phyloP scores from a whole-genome alignment of 1,140 invertebrate genomes.

The Palaemon carinicauda region DNA sequence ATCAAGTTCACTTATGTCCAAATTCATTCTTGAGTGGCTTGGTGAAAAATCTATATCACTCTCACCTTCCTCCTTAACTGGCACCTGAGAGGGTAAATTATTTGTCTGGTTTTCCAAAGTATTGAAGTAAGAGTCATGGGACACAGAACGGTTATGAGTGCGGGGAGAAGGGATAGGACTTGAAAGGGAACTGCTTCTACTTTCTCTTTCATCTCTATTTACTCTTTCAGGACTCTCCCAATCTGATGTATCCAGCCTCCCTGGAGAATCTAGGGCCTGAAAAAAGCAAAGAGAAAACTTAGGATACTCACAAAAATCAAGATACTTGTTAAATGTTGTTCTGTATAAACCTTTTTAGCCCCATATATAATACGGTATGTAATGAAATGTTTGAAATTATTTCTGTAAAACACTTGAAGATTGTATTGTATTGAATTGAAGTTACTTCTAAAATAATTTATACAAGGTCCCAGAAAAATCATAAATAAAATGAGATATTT shows the following conservation, averaged over 20 bases:
- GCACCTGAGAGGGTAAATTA: conserved; percentile 28
- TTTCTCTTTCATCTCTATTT: conserved; percentile 40
- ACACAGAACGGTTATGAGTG: conserved; percentile 74
- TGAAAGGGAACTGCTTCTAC: conserved; percentile 44
- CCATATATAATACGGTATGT: too few relatives aligned
- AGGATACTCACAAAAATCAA: neutral
- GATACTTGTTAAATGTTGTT: neutral
- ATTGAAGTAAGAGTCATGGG: conserved; percentile 93
- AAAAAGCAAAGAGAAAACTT: neutral
- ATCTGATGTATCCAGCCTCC: conserved; percentile 18
- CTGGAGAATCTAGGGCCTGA: conserved; percentile 40
- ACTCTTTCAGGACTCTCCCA: conserved; percentile 20
- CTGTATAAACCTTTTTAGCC: neutral
- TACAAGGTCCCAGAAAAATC: too few relatives aligned
- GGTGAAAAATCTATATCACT: conserved; percentile 63
- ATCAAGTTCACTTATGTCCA: conserved; percentile 81
- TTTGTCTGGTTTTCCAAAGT: conserved; percentile 63
- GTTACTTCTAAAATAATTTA: too few relatives aligned
- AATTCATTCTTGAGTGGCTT: conserved; percentile 66
- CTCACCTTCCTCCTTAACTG: conserved; percentile 58
- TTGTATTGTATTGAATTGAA: too few relatives aligned
- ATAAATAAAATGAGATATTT: too few relatives aligned
- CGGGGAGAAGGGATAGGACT: conserved; percentile 59
- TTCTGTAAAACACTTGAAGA: too few relatives aligned
- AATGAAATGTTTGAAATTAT: too few relatives aligned